phyloP scores from a whole-genome alignment of 2,888 invertebrate species.

The Ptychoptera albimana region DNA sequence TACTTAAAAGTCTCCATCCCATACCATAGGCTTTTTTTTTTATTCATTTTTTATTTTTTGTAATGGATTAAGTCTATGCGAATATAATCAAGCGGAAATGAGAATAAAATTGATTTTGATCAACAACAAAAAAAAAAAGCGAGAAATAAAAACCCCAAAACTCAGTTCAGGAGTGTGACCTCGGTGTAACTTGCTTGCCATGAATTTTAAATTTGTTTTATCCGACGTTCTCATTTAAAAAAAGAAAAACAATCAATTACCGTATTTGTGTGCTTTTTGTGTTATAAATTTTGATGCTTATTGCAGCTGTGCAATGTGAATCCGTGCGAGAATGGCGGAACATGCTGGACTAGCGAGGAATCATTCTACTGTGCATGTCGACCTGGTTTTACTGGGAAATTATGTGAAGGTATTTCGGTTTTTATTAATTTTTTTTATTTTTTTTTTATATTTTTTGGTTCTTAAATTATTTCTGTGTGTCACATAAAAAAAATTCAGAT shows the following conservation, averaged over 20 bases:
- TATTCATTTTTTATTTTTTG: too few species aligned
- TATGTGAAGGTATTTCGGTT: constrained; percentile 48
- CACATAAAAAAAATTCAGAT: constrained; percentile 31
- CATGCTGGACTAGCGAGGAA: constrained; percentile 60
- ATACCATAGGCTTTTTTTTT: too few species aligned
- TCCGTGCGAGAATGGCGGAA: constrained; percentile 60
- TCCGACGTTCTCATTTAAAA: neutral
- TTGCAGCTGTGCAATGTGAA: constrained; percentile 52
- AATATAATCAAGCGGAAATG: too few species aligned
- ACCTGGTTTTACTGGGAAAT: constrained; percentile 60
- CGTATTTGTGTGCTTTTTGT: neutral
- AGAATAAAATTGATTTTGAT: too few species aligned
- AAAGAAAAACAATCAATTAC: neutral
- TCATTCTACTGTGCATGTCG: constrained; percentile 67
- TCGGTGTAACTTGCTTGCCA: too few species aligned
- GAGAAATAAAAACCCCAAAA: too few species aligned
- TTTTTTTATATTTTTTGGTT: neutral
- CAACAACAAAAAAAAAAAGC: too few species aligned
- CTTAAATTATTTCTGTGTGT: neutral
- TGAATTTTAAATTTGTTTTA: neutral
- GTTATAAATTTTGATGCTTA: constrained; percentile 3
- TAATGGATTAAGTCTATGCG: too few species aligned
- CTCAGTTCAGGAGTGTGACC: too few species aligned
- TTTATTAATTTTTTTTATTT: constrained; percentile 1
- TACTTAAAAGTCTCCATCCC: too few species aligned